Base-by-base conservation (phyloP, 2,888 invertebrate species). In the Sceliomorpha sp. region DNA sequence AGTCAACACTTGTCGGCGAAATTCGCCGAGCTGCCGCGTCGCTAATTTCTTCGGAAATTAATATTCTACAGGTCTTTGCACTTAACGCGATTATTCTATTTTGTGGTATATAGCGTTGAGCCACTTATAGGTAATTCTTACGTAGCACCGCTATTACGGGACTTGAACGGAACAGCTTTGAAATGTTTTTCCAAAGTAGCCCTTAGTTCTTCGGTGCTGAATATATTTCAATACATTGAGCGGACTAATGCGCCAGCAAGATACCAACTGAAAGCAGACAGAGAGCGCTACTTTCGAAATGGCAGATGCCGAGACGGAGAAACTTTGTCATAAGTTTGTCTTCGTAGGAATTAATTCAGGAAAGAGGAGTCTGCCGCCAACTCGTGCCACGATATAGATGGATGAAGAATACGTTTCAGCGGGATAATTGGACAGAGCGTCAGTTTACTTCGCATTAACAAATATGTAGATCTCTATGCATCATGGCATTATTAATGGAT, bases 191-290 rank as follows among this genome's bases (percentile, higher is more conserved):
- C 59, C 62, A 68, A 67, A 73, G 70, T 70, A 64, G 64, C 71
- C 67, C 58, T 73, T 63, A 55, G 63, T 55, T 58, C 67, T 55
- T 58, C 67, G 39, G 60, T 53, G 51, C 48, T 71, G 77, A 77
- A 78, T 75, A 77, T 74, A 75, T 77, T 80, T 75, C 71, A 72
- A 80, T 78, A 77, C 70, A 63, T 70, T 68, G 58, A 48, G 31
- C 31, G 47, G 34, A 42, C 48, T 56, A 51, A 60, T 70, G 62
- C 55, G 53, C 14, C 58, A 55, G 12, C 56, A 32, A 40, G 48
- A 40, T 55, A 55, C 8, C 5, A 14, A 13, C 40, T 45, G 13
- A 42, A 42, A 45, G 56, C 62, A 31, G 47, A 44, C 27, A 53
- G 48, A 70, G 48, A 62, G 27, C 20, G 42, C 40, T 45, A 58